Conservation (phyloP, 1,140 invertebrate genomes). For the Ctenoplectra terminalis region DNA sequence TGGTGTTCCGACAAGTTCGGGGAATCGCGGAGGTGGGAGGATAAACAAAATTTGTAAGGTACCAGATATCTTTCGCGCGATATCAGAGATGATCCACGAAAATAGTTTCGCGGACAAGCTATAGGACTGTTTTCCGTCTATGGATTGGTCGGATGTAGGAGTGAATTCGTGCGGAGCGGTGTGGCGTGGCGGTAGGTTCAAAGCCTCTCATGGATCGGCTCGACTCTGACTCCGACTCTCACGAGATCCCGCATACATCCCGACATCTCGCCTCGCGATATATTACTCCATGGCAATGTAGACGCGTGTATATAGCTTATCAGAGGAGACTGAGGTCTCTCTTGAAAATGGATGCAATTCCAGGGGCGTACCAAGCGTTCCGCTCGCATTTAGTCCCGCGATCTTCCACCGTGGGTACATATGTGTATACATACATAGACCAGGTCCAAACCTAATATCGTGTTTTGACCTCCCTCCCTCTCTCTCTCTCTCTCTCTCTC, state of each 20-base stretch:
- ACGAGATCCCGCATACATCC: constrained; percentile 48
- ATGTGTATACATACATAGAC: constrained; percentile 47
- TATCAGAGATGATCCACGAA: constrained; percentile 12
- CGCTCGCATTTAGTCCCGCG: constrained; percentile 60
- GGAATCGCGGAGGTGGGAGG: not conserved
- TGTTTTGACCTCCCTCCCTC: constrained; percentile 54
- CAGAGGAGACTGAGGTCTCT: constrained; percentile 63
- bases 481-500: not conserved
- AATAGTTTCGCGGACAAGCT: not conserved
- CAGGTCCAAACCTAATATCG: constrained; percentile 66
- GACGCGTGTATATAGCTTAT: constrained; percentile 58
- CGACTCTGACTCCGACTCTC: constrained; percentile 52
- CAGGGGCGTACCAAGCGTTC: constrained; percentile 67
- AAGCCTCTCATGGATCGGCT: not conserved
- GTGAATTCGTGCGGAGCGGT: not conserved
- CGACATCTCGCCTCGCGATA: constrained; percentile 56
- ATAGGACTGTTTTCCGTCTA: not conserved
- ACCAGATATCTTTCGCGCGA: not conserved
- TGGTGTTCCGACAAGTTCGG: too few relatives aligned
- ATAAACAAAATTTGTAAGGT: not conserved
- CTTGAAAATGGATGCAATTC: constrained; percentile 70
- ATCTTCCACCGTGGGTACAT: constrained; percentile 59
- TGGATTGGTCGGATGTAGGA: not conserved
- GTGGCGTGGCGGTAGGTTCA: not conserved
- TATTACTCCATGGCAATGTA: constrained; percentile 59